These are phyloP conservation scores for Steromphala cineraria DNA, from an alignment of 2,888 invertebrate genomes.

Conservation along the genomic window DNA sequence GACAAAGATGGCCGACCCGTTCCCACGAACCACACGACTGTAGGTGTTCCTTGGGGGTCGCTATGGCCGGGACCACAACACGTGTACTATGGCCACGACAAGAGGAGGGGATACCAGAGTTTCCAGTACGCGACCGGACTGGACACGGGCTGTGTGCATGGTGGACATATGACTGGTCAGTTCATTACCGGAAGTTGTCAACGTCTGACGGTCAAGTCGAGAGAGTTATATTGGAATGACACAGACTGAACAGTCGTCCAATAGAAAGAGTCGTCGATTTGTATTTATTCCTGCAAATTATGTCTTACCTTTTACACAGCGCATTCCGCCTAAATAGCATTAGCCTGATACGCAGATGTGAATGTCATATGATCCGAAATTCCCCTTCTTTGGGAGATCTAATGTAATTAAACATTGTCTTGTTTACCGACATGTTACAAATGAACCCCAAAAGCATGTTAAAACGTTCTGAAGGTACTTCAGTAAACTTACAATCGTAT, in stretches of 20 bases:
- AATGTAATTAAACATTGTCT: no score
- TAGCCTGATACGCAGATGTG: no score
- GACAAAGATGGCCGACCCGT: constrained; percentile 28
- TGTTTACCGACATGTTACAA: no score
- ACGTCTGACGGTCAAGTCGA: background rate
- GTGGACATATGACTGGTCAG: constrained; percentile 58
- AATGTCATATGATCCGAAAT: no score
- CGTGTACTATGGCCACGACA: constrained; percentile 75
- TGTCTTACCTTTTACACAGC: no score
- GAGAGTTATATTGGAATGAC: background rate
- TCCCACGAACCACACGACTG: constrained; percentile 44
- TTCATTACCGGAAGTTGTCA: constrained; percentile 20
- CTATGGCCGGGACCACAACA: constrained; percentile 73
- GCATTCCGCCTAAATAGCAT: no score
- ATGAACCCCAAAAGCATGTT: no score
- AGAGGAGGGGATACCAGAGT: constrained; percentile 64
- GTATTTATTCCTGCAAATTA: no score
- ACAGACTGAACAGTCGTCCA: background rate
- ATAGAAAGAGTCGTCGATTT: no score
- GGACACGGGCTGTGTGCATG: constrained; percentile 75
- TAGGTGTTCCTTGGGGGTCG: constrained; percentile 70
- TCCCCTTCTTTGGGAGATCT: no score
- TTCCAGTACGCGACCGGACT: constrained; percentile 71
- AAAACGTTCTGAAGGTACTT: no score
- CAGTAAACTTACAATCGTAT: no score